Evolutionary conservation across 2,888 invertebrate species (phyloP).

Genomic region (Dorcus hopei): DNA sequence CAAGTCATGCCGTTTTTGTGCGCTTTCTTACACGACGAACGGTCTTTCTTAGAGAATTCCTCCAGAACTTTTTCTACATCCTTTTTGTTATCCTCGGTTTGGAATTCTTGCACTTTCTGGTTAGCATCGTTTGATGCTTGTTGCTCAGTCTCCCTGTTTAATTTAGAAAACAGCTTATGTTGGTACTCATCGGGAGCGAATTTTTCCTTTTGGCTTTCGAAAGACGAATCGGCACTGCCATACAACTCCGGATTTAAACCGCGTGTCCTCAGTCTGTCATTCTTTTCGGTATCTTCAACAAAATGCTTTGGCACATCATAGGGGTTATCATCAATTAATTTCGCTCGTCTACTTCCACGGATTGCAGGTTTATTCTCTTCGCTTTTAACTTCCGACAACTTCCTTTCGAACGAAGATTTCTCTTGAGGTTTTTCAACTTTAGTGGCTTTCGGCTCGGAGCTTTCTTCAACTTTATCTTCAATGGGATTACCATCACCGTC

Average conservation of each 20-base stretch:
- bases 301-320: conserved; percentile 38
- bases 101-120: conserved; percentile 40
- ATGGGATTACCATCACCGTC: conserved; percentile 59
- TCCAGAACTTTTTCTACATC: conserved; percentile 69
- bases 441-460: conserved; percentile 36
- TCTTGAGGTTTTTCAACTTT: not conserved
- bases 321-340: conserved; percentile 29
- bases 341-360: conserved; percentile 15
- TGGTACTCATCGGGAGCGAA: conserved; percentile 54
- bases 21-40: conserved; percentile 68
- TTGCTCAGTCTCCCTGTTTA: conserved; percentile 23
- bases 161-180: conserved; percentile 47
- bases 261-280: conserved; percentile 1
- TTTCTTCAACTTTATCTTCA: conserved; percentile 47
- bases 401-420: conserved; percentile 12
- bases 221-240: conserved; percentile 19
- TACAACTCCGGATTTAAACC: conserved; percentile 29
- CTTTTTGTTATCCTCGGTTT: conserved; percentile 47
- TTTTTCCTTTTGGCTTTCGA: conserved; percentile 8
- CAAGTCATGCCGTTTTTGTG: conserved; percentile 75
- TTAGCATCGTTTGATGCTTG: conserved; percentile 47
- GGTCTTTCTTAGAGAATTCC: conserved; percentile 71
- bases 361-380: conserved; percentile 2
- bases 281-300: conserved; percentile 27
- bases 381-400: conserved; percentile 3